These are phyloP conservation scores for Mactra quadrangularis DNA, from an alignment of 1,140 invertebrate species.

Conservation along the genomic window DNA sequence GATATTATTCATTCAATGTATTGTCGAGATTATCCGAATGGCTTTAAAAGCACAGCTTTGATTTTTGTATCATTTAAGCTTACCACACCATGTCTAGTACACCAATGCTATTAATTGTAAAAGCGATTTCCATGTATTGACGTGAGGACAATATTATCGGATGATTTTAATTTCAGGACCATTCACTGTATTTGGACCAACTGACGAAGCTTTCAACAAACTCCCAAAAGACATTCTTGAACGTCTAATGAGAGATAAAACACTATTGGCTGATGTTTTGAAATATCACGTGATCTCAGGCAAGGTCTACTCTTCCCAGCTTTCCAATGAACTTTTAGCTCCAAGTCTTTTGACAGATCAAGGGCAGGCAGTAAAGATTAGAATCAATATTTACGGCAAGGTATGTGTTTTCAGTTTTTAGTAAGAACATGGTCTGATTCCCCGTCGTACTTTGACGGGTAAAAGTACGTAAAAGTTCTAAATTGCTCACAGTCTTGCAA, in stretches of 20 bases:
- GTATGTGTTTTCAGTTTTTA: too few relatives aligned
- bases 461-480: too few relatives aligned
- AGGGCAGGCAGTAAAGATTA: constrained; percentile 59
- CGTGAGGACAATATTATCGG: neutral
- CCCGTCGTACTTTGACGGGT: too few relatives aligned
- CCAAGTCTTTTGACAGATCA: constrained; percentile 57
- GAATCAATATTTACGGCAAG: constrained; percentile 78
- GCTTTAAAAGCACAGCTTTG: too few relatives aligned
- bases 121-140: too few relatives aligned
- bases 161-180: constrained; percentile 74
- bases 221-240: constrained; percentile 86
- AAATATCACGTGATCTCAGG: constrained; percentile 82
- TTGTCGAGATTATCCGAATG: too few relatives aligned
- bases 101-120: too few relatives aligned
- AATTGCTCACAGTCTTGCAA: too few relatives aligned
- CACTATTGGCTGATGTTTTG: constrained; percentile 75
- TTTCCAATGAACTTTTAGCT: constrained; percentile 76
- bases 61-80: too few relatives aligned
- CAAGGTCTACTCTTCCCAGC: constrained; percentile 65
- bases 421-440: constrained; percentile 39
- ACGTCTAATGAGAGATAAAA: constrained; percentile 82
- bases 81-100: too few relatives aligned
- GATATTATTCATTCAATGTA: too few relatives aligned
- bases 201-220: constrained; percentile 90
- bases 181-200: constrained; percentile 94